Base-by-base conservation (phyloP, 2,888 invertebrate genomes). In the Lithophane leautieri region DNA sequence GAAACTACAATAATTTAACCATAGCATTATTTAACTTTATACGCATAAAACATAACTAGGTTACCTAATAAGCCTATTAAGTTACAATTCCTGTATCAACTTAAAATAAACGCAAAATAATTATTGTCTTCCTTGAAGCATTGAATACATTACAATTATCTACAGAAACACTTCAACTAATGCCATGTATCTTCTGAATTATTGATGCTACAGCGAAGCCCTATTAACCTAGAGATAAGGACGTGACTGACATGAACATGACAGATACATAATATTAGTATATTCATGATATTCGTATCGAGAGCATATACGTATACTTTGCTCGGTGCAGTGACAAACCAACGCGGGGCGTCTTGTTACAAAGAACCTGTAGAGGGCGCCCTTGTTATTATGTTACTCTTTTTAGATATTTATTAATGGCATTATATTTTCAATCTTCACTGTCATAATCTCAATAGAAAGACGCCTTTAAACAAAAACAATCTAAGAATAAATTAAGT, bases 241-340 rank as follows among this genome's bases (percentile, higher is more conserved):
- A 83, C 85, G 82, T 82, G 82, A 54, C 85, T 82, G 82, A 83
- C 85, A 71, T 73, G 52, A 65, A 76, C 73, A 82, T 73, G 82
- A 63, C 82, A 65, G 22, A 73, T 82, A 84, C 76, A 70, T 81
- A 69, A 76, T 69, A 73, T 81, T 81, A 81, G 47, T 66, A 34
- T 76, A 82, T 85, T 85, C 76, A 77, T 82, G 82, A 62, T 62
- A 71, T 58, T 75, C 71, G 67, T 75, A 54, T 73, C 60, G 58
- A 54, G n/a, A 50, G 66, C 25, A 56, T 19, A n/a, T 61, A 80
- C 67, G 74, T 71, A 71, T 68, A 60, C 40, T 69, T 75, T 68
- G 22, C 66, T 40, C 42, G 56, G 72, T 54, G 67, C 62, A 56
- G 66, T 52, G 63, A 79, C 73, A 72, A 44, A 72, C 67, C 62